A percentile compares a stretch with the other conserved stretches of the same genome.
phyloP scores from a whole-genome alignment of 2,797 vertebrate species.

The Carapus acus region DNA sequence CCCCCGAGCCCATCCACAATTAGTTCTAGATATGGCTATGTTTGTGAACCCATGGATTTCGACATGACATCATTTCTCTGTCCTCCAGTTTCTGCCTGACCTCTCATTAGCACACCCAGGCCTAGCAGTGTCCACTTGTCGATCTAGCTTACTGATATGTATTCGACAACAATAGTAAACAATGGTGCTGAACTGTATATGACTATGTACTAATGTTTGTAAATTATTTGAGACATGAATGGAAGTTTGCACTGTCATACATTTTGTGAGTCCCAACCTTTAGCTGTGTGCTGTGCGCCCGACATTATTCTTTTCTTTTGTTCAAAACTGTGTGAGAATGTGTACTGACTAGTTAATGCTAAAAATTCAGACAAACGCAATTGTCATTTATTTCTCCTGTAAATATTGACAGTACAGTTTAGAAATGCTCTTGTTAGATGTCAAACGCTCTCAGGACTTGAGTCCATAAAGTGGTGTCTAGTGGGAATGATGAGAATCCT shows the following conservation, averaged over 20 bases:
- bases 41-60: slow-evolving; percentile 6
- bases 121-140: slow-evolving; percentile 56
- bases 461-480: slow-evolving; percentile 48
- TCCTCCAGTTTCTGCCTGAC: neutral
- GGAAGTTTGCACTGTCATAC: slow-evolving; percentile 71
- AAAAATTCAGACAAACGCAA: slow-evolving; percentile 39
- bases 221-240: slow-evolving; percentile 75
- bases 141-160: slow-evolving; percentile 67
- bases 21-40: slow-evolving; percentile 27
- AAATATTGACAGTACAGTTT: slow-evolving; percentile 62
- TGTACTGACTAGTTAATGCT: slow-evolving; percentile 58
- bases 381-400: slow-evolving; percentile 65
- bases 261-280: slow-evolving; percentile 69
- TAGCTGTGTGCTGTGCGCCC: slow-evolving; percentile 65
- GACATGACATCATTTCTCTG: slow-evolving; percentile 9
- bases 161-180: slow-evolving; percentile 74
- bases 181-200: slow-evolving; percentile 79
- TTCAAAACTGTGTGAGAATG: slow-evolving; percentile 56
- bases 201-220: slow-evolving; percentile 73
- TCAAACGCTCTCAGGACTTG: slow-evolving; percentile 59
- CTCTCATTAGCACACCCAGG: slow-evolving; percentile 44
- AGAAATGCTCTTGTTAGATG: slow-evolving; percentile 59
- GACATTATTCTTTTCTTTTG: slow-evolving; percentile 47
- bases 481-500: slow-evolving; percentile 43
- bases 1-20: slow-evolving; percentile 12